A percentile compares a stretch with the other conserved stretches of the same genome.
Evolutionary conservation across 2,113 vertebrate genomes (phyloP).

Genomic region (Hystrix cristata): DNA sequence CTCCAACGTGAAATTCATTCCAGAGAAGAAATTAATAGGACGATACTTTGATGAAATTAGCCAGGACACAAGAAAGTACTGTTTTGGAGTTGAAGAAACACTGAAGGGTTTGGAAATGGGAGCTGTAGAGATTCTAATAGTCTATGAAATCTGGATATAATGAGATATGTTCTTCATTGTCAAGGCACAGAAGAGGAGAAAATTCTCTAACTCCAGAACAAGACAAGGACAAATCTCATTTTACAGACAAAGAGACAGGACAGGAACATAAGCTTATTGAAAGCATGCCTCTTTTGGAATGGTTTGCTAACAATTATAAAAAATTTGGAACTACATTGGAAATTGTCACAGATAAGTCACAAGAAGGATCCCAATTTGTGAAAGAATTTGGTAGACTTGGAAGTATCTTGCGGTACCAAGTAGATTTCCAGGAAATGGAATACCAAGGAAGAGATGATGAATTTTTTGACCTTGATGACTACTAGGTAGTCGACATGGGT

Average conservation of each 20-base stretch:
- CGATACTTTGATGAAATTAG: slow-evolving; percentile 98
- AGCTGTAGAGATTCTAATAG: slow-evolving; percentile 96
- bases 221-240: slow-evolving; percentile 97
- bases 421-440: slow-evolving; percentile 98
- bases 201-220: slow-evolving; percentile 96
- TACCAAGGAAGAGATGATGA: slow-evolving; percentile 93
- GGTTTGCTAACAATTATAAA: slow-evolving; percentile 99
- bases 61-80: slow-evolving; percentile 89
- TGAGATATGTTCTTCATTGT: slow-evolving; percentile 84
- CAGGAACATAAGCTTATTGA: slow-evolving; percentile 98
- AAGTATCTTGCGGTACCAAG: slow-evolving; percentile 98
- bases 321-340: slow-evolving; percentile 96
- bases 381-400: slow-evolving; percentile 94
- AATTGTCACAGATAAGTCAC: slow-evolving; percentile 85
- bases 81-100: slow-evolving; percentile 97
- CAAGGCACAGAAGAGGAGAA: slow-evolving; percentile 97
- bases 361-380: slow-evolving; percentile 98
- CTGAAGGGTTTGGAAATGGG: slow-evolving; percentile 98
- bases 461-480: slow-evolving; percentile 90
- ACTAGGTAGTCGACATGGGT: slow-evolving; percentile 94
- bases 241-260: slow-evolving; percentile 96
- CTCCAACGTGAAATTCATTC: slow-evolving; percentile 98
- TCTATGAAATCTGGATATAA: slow-evolving; percentile 97
- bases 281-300: slow-evolving; percentile 97
- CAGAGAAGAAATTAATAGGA: slow-evolving; percentile 99